A percentile compares a stretch with the other conserved stretches of the same genome.
Evolutionary conservation across 2,797 vertebrate species (phyloP).

Genomic region (Chaunax sp.): DNA sequence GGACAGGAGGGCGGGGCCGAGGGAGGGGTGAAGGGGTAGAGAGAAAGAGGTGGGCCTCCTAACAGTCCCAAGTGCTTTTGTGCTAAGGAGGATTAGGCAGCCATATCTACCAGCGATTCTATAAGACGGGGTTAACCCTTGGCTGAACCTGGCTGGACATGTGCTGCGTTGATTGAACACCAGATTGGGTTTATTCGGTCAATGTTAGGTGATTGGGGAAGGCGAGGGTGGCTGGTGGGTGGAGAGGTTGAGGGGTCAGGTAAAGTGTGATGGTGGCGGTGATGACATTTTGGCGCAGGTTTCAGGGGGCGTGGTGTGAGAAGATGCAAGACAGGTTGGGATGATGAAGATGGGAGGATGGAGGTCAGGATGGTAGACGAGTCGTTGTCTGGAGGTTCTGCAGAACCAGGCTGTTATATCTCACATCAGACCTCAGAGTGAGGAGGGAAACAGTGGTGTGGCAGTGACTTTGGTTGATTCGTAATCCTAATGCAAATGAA

Average conservation of each 20-base stretch:
- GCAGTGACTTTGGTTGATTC: background rate
- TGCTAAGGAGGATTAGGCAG: constrained; percentile 85
- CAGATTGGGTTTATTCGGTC: constrained; percentile 15
- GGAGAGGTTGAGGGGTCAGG: constrained; percentile 32
- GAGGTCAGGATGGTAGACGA: background rate
- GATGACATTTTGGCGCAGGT: constrained; percentile 1
- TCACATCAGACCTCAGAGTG: background rate
- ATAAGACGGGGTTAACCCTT: constrained; percentile 84
- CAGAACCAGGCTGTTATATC: background rate
- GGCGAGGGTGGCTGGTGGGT: background rate
- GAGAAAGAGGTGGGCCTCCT: constrained; percentile 64
- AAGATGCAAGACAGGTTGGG: background rate
- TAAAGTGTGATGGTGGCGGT: constrained; percentile 10
- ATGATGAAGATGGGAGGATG: background rate
- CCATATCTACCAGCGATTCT: constrained; percentile 80
- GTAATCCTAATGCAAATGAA: background rate
- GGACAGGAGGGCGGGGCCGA: constrained; percentile 11
- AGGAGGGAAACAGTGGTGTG: background rate
- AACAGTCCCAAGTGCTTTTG: constrained; percentile 83
- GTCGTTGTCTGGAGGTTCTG: too few species aligned
- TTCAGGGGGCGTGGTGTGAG: background rate
- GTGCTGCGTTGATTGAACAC: constrained; percentile 57
- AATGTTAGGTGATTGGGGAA: background rate
- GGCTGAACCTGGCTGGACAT: constrained; percentile 80
- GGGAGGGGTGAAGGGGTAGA: background rate